Conservation (phyloP, 1,140 invertebrate genomes). For the Drosophila trapezifrons region DNA sequence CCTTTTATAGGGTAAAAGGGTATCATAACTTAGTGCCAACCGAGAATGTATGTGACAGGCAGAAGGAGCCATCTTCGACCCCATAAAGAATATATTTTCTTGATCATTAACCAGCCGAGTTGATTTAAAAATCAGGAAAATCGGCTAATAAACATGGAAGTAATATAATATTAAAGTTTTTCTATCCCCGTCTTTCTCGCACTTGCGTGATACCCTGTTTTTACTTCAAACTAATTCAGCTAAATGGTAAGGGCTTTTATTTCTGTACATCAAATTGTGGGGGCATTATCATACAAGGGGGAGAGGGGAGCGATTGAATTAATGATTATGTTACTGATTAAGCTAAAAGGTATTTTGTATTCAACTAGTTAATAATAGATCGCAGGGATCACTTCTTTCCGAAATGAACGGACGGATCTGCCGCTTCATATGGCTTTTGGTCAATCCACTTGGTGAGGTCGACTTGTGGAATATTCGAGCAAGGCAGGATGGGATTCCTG, state of each 20-base stretch:
- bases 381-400: slow-evolving; percentile 60
- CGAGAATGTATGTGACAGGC: too few species aligned
- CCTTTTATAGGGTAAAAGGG: too few species aligned
- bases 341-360: slow-evolving; percentile 71
- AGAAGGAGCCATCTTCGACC: too few species aligned
- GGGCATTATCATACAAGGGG: slow-evolving; percentile 66
- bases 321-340: slow-evolving; percentile 66
- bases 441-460: slow-evolving; percentile 88
- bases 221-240: not conserved
- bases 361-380: slow-evolving; percentile 72
- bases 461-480: slow-evolving; percentile 87
- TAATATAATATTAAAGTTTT: too few species aligned
- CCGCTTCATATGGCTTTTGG: slow-evolving; percentile 60
- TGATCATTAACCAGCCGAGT: too few species aligned
- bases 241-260: slow-evolving; percentile 55
- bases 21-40: too few species aligned
- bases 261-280: slow-evolving; percentile 64
- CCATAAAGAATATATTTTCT: too few species aligned
- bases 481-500: slow-evolving; percentile 89
- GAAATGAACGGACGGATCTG: slow-evolving; percentile 57
- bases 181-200: too few species aligned
- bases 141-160: too few species aligned
- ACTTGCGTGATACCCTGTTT: too few species aligned
- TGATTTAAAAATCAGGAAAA: too few species aligned
- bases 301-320: slow-evolving; percentile 33